phyloP scores from a whole-genome alignment of 2,113 vertebrate genomes.

The Oncorhynchus mykiss region DNA sequence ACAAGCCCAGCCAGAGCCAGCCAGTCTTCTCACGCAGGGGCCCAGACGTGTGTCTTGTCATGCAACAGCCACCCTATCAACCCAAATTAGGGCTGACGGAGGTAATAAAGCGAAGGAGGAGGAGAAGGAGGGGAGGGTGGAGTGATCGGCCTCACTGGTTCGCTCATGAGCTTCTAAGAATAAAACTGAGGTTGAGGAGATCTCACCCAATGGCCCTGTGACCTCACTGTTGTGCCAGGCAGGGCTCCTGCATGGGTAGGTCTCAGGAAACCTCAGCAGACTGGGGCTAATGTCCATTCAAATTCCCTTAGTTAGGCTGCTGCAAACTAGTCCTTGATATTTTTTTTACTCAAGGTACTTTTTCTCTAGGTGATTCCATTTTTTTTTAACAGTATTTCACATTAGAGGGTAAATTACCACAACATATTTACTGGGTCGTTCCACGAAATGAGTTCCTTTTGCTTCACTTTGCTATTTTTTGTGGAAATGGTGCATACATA shows the following conservation, averaged over 20 bases:
- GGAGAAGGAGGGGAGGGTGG: not conserved
- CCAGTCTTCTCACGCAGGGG: constrained; percentile 74
- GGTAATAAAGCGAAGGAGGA: constrained; percentile 51
- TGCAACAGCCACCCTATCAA: constrained; percentile 67
- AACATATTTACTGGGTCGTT: too few relatives aligned
- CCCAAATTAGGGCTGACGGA: constrained; percentile 63
- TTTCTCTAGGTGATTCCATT: too few relatives aligned
- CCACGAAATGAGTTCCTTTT: too few relatives aligned
- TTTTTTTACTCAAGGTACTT: too few relatives aligned
- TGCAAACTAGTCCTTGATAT: too few relatives aligned
- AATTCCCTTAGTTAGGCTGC: too few relatives aligned
- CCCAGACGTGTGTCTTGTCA: constrained; percentile 71
- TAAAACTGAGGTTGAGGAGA: not conserved
- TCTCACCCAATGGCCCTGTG: not conserved
- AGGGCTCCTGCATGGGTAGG: not conserved
- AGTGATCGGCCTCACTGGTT: not conserved
- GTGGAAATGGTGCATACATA: too few relatives aligned
- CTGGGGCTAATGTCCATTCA: too few relatives aligned
- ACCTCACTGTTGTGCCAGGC: not conserved
- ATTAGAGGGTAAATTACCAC: too few relatives aligned
- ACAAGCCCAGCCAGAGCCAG: constrained; percentile 64
- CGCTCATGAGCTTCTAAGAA: not conserved
- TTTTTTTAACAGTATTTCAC: too few relatives aligned
- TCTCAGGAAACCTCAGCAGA: not conserved
- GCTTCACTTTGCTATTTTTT: too few relatives aligned